A percentile compares a stretch with the other conserved stretches of the same genome.
Evolutionary conservation across 1,140 invertebrate species (phyloP).

Genomic region (Drosophila bifasciata): DNA sequence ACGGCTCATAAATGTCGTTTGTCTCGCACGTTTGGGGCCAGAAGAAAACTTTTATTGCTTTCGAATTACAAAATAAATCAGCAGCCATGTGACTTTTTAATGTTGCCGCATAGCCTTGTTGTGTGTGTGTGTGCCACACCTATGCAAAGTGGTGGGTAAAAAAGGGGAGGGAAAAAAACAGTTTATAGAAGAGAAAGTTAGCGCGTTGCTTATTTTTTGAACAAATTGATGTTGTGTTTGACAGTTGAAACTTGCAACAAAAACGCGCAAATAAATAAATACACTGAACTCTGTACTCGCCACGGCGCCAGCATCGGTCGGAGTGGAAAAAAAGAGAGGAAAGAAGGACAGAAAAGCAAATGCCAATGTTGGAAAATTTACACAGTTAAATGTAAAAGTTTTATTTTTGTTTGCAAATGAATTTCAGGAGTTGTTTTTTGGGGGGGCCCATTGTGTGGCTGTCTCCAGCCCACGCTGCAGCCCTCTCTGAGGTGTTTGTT

Average conservation of each 20-base stretch:
- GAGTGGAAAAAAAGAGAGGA: conserved; percentile 19
- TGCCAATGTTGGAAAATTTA: conserved; percentile 69
- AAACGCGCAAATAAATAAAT: conserved; percentile 78
- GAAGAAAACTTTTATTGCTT: conserved; percentile 54
- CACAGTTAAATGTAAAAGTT: conserved; percentile 81
- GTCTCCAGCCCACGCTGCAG: no score
- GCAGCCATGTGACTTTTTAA: conserved; percentile 76
- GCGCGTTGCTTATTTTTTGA: conserved; percentile 75
- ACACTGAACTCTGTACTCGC: conserved; percentile 33
- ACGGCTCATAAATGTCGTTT: conserved; percentile 58
- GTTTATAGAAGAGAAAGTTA: conserved; percentile 71
- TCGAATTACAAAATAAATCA: conserved; percentile 79
- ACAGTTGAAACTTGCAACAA: conserved; percentile 83
- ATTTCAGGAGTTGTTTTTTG: conserved; percentile 36
- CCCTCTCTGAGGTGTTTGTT: conserved; percentile 50
- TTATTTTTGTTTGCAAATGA: conserved; percentile 81
- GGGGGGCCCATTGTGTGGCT: not conserved
- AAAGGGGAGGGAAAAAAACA: conserved; percentile 41
- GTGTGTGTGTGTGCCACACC: conserved; percentile 18
- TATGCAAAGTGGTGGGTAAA: conserved; percentile 33
- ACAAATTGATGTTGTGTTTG: conserved; percentile 84
- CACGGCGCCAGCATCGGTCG: not conserved
- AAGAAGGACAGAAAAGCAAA: conserved; percentile 26
- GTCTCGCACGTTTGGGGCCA: conserved; percentile 61
- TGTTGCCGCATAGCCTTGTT: conserved; percentile 58